These are phyloP conservation scores for Cactoblastis cactorum DNA, from an alignment of 2,888 invertebrate genomes.

Conservation along the genomic window DNA sequence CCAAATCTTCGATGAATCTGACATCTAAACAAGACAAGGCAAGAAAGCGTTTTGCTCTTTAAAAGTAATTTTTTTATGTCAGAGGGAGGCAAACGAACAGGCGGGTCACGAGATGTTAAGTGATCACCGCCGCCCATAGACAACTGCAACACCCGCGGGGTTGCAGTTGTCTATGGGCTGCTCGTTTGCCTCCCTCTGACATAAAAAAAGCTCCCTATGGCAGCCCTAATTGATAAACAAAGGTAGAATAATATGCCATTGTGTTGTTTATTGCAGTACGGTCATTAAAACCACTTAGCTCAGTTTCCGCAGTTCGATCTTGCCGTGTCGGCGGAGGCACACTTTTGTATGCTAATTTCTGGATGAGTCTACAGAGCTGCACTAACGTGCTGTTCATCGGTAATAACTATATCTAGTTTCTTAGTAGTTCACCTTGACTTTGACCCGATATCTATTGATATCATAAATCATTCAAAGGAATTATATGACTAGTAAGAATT, in stretches of 20 bases:
- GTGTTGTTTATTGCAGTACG: slow-evolving; percentile 30
- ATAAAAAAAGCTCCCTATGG: neutral
- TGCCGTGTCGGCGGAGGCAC: slow-evolving; percentile 17
- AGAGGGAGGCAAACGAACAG: no score
- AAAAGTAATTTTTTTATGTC: no score
- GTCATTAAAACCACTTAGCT: slow-evolving; percentile 29
- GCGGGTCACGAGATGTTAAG: no score
- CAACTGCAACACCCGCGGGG: no score
- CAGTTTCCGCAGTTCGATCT: slow-evolving; percentile 33
- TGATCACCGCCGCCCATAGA: no score
- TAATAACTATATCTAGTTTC: neutral
- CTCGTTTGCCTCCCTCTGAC: no score
- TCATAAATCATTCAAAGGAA: no score
- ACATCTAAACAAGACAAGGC: no score
- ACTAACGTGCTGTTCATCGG: slow-evolving; percentile 12
- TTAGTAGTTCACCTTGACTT: neutral
- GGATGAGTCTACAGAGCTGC: slow-evolving; percentile 22
- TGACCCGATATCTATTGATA: neutral
- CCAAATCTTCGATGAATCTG: no score
- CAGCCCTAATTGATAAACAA: slow-evolving; percentile 13
- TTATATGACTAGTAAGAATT: no score
- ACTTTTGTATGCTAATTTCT: slow-evolving; percentile 24
- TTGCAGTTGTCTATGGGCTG: no score
- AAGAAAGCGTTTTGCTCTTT: no score
- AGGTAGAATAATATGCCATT: slow-evolving; percentile 32